Percentiles rank a stretch among this genome's conserved stretches.
These are phyloP conservation scores for Odontophorus gujanensis DNA, from an alignment of 2,113 vertebrate genomes.

Conservation along the genomic window DNA sequence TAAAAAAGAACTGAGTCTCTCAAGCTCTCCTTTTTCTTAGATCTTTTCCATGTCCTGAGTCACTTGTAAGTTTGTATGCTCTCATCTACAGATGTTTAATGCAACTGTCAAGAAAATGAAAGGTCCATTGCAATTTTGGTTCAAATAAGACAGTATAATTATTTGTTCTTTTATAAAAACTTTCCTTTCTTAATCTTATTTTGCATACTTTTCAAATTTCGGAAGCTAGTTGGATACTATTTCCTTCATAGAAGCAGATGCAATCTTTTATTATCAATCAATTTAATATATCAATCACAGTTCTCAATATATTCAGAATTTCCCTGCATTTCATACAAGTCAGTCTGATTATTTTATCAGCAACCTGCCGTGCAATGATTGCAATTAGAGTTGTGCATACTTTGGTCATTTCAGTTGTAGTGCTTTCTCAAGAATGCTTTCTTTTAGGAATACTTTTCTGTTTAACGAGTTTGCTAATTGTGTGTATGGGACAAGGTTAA, in stretches of 20 bases:
- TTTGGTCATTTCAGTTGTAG: constrained; percentile 22
- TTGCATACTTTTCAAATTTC: background rate
- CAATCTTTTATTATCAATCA: constrained; percentile 49
- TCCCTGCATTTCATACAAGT: constrained; percentile 51
- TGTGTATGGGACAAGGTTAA: background rate
- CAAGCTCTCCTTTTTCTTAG: background rate
- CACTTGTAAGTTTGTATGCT: background rate
- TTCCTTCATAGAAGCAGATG: constrained; percentile 33
- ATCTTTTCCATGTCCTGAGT: background rate
- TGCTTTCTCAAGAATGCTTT: constrained; percentile 17
- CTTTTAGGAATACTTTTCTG: constrained; percentile 13
- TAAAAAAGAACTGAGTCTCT: background rate
- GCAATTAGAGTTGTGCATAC: constrained; percentile 59
- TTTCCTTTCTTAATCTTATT: background rate
- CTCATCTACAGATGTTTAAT: background rate
- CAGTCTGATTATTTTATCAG: constrained; percentile 21
- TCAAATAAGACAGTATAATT: background rate
- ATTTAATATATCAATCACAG: constrained; percentile 46
- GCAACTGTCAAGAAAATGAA: background rate
- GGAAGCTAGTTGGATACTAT: background rate
- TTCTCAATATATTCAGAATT: constrained; percentile 32
- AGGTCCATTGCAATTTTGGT: background rate
- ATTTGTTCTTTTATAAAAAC: constrained; percentile 10
- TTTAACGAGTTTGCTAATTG: constrained; percentile 19
- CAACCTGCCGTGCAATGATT: constrained; percentile 45